phyloP scores from a whole-genome alignment of 2,113 vertebrate species.

The Dinomys branickii region DNA sequence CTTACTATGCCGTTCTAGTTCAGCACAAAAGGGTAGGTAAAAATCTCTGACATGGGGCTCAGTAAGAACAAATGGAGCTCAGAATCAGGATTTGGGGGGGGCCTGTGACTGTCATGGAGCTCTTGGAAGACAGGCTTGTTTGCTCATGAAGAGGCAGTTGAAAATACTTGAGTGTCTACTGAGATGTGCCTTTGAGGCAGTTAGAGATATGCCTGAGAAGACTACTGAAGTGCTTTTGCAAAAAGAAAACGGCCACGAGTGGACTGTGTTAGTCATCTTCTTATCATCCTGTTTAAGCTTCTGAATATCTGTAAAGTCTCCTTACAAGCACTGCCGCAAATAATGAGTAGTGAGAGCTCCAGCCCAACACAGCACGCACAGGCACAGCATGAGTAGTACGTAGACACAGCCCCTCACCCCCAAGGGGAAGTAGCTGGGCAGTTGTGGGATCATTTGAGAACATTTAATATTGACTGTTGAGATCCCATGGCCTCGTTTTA shows the following conservation, averaged over 20 bases:
- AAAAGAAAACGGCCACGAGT: neutral
- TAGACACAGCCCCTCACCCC: neutral
- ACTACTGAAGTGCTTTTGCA: neutral
- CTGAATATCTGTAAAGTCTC: neutral
- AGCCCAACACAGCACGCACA: rapidly evolving
- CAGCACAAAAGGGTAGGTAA: neutral
- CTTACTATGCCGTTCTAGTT: neutral
- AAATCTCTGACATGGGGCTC: neutral
- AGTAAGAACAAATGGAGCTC: neutral
- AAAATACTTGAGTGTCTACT: neutral
- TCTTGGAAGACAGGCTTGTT: neutral
- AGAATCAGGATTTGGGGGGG: neutral
- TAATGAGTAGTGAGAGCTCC: neutral
- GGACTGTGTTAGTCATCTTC: neutral
- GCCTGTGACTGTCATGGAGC: neutral
- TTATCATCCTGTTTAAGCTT: neutral
- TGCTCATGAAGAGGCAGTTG: neutral
- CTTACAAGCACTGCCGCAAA: neutral
- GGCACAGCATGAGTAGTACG: neutral
- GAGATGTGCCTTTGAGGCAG: neutral
- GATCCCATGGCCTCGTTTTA: neutral
- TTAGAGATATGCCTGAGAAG: neutral
- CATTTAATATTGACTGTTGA: neutral
- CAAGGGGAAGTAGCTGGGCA: neutral
- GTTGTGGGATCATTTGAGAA: neutral